Percentiles rank a stretch among this genome's conserved stretches.
These are phyloP conservation scores for Zosterops borbonicus DNA, from an alignment of 2,113 vertebrate genomes.

Conservation along the genomic window DNA sequence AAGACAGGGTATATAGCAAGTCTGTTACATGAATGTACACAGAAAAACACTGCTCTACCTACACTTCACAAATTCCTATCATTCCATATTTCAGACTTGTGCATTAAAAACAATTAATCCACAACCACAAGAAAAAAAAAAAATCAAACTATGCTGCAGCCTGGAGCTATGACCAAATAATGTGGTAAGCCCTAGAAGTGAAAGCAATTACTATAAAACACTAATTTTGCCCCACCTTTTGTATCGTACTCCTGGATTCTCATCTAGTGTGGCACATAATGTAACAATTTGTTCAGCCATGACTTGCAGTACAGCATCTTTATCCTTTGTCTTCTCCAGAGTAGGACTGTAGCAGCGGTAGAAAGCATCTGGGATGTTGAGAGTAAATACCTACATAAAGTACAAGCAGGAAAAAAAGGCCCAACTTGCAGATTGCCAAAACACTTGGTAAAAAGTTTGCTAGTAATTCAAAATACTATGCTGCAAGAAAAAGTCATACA, in stretches of 20 bases:
- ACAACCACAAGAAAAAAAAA: neutral
- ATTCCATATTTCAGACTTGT: neutral
- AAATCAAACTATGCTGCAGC: neutral
- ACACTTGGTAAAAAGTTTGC: neutral
- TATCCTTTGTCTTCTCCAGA: constrained; percentile 74
- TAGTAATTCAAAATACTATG: neutral
- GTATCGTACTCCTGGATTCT: constrained; percentile 92
- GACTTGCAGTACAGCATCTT: constrained; percentile 78
- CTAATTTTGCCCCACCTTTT: constrained; percentile 77
- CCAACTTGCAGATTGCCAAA: neutral
- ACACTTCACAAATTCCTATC: neutral
- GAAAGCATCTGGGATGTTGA: constrained; percentile 87
- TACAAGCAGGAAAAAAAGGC: neutral
- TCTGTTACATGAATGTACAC: neutral
- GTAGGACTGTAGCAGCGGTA: constrained; percentile 85
- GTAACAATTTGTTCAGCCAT: constrained; percentile 92
- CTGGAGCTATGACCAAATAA: neutral
- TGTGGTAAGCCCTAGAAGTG: neutral
- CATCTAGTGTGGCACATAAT: constrained; percentile 90
- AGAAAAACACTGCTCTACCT: neutral
- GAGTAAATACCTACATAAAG: constrained; percentile 88
- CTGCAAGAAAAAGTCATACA: neutral
- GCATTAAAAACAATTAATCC: neutral
- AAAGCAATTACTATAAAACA: neutral
- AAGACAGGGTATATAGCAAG: neutral